phyloP scores from a whole-genome alignment of 2,888 invertebrate species.

The Carcina quercana region DNA sequence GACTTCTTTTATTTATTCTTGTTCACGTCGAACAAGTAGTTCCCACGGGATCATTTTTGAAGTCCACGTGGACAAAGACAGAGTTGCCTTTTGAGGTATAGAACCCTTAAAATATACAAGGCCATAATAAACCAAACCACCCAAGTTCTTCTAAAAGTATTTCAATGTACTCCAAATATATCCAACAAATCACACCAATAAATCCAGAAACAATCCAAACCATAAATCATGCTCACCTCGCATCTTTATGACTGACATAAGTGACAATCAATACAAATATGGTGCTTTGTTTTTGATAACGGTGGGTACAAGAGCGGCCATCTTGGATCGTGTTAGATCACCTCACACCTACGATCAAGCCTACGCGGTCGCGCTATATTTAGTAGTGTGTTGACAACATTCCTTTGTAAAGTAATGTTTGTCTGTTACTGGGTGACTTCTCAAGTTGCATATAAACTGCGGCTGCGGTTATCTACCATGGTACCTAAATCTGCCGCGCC shows the following conservation, averaged over 20 bases:
- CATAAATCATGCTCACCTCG: neutral
- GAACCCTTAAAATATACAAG: too few relatives aligned
- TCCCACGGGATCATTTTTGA: too few relatives aligned
- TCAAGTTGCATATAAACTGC: too few relatives aligned
- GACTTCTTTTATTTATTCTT: too few relatives aligned
- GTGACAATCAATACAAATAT: neutral
- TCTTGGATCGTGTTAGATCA: slow-evolving; percentile 14
- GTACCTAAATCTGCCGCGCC: too few relatives aligned
- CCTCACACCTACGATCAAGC: slow-evolving; percentile 21
- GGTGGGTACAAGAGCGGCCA: neutral
- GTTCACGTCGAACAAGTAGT: too few relatives aligned
- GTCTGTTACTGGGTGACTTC: neutral
- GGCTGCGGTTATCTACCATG: neutral
- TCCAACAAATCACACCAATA: neutral
- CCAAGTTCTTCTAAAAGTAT: neutral
- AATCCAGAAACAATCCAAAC: too few relatives aligned
- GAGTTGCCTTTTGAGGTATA: too few relatives aligned
- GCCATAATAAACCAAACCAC: too few relatives aligned
- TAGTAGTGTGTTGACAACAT: slow-evolving; percentile 21
- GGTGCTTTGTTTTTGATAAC: neutral
- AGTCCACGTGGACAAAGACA: too few relatives aligned
- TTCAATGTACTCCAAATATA: neutral
- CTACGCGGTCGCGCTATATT: slow-evolving; percentile 23
- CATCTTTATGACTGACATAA: neutral
- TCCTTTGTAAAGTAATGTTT: slow-evolving; percentile 13